Percentiles rank a stretch among this genome's conserved stretches.
Evolutionary conservation across 2,888 invertebrate genomes (phyloP).

Genomic region (Stenichneumon culpator): DNA sequence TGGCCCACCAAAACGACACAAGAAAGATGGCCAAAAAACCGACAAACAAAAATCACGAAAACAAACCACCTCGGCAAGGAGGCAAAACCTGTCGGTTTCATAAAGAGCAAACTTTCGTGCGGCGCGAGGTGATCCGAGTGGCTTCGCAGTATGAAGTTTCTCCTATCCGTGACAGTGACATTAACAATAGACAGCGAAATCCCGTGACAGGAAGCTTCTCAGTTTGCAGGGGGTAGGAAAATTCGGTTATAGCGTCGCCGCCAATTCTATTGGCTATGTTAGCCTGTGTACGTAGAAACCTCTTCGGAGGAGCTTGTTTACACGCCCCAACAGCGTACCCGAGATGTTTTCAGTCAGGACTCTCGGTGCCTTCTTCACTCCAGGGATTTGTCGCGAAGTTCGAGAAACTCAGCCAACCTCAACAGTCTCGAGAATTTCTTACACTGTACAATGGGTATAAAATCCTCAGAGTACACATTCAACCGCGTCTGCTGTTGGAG

Average conservation of each 20-base stretch:
- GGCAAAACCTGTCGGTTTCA: background rate
- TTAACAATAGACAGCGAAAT: background rate
- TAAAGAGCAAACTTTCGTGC: background rate
- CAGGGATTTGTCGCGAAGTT: constrained; percentile 59
- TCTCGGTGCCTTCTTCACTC: constrained; percentile 42
- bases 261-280: constrained; percentile 6
- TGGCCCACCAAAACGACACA: background rate
- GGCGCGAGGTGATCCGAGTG: background rate
- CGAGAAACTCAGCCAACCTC: constrained; percentile 52
- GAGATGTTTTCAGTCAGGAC: constrained; percentile 42
- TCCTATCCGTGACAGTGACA: background rate
- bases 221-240: constrained; percentile 31
- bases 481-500: constrained; percentile 1
- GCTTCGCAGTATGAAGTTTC: background rate
- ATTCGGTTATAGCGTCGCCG: constrained; percentile 49
- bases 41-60: too few species aligned
- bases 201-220: background rate
- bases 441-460: constrained; percentile 26
- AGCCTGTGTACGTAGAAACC: constrained; percentile 23
- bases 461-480: constrained; percentile 41
- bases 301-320: constrained; percentile 53
- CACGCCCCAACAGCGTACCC: constrained; percentile 41
- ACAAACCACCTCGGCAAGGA: too few species aligned
- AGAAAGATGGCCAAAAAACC: too few species aligned
- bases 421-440: constrained; percentile 52